These are phyloP conservation scores for Mythimna vitellina DNA, from an alignment of 2,888 invertebrate genomes.

Conservation along the genomic window DNA sequence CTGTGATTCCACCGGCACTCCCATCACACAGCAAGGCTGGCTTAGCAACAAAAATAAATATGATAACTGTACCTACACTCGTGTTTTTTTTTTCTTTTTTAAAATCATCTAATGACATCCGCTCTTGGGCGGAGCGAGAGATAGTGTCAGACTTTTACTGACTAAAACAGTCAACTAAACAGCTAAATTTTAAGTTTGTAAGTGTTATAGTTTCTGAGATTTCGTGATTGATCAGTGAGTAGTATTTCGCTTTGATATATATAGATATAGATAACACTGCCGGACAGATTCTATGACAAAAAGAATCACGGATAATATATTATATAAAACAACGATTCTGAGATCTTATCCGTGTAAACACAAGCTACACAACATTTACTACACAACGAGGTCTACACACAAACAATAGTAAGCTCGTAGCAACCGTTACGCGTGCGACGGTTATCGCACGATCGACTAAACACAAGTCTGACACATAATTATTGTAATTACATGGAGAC, in stretches of 20 bases:
- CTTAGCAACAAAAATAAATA: neutral
- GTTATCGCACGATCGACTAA: constrained; percentile 43
- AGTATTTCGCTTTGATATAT: too few species aligned
- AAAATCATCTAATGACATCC: too few species aligned
- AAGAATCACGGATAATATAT: too few species aligned
- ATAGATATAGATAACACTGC: too few species aligned
- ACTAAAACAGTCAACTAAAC: too few species aligned
- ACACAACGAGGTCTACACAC: constrained; percentile 1
- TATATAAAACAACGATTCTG: neutral
- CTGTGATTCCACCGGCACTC: neutral
- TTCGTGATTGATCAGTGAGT: too few species aligned
- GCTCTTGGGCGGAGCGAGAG: too few species aligned
- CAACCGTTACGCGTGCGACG: neutral
- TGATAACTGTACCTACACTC: neutral
- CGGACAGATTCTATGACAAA: too few species aligned
- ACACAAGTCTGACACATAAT: constrained; percentile 16
- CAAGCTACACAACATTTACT: neutral
- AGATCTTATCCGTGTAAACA: neutral
- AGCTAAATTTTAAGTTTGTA: too few species aligned
- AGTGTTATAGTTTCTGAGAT: too few species aligned
- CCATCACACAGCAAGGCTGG: neutral
- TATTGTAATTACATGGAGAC: constrained; percentile 15
- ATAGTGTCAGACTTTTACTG: too few species aligned
- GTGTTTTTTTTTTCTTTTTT: too few species aligned
- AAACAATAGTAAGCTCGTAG: constrained; percentile 13